phyloP scores from a whole-genome alignment of 2,797 vertebrate species.

The Sarcophilus harrisii region DNA sequence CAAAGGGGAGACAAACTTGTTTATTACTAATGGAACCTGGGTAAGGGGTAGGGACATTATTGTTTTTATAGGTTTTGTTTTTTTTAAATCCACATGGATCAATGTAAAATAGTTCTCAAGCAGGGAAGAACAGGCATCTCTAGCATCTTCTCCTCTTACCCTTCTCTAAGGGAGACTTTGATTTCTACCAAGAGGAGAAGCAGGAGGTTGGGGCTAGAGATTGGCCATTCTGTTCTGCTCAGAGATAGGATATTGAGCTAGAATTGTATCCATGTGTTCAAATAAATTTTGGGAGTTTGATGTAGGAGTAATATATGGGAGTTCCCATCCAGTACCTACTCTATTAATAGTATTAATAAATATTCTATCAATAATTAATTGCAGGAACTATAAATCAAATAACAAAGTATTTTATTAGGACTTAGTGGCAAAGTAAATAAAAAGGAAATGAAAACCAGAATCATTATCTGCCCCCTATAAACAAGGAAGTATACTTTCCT shows the following conservation, averaged over 20 bases:
- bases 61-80: neutral
- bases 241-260: neutral
- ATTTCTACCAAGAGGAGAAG: neutral
- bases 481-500: neutral
- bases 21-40: neutral
- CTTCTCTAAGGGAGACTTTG: neutral
- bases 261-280: neutral
- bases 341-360: neutral
- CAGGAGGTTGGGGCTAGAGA: neutral
- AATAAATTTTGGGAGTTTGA: neutral
- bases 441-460: neutral
- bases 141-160: neutral
- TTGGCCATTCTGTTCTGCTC: neutral
- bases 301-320: neutral
- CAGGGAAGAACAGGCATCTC: neutral
- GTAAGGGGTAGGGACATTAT: neutral
- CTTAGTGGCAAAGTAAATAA: neutral
- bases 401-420: neutral
- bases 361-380: neutral
- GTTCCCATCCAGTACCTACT: neutral
- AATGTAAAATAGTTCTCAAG: neutral
- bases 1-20: neutral
- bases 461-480: neutral
- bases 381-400: neutral
- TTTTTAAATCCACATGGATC: neutral